phyloP scores from a whole-genome alignment of 2,888 invertebrate species.

The Xestia c-nigrum region DNA sequence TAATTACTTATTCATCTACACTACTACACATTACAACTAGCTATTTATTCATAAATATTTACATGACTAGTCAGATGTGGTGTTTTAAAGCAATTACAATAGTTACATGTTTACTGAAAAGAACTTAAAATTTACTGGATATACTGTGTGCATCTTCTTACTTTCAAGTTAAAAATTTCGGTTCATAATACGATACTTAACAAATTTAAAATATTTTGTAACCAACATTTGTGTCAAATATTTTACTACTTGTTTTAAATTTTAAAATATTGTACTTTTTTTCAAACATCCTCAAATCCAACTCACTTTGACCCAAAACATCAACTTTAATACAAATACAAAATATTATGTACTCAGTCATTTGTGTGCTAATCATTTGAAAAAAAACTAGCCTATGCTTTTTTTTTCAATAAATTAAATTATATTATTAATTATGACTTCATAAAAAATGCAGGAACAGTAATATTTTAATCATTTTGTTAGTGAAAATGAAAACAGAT shows the following conservation, averaged over 20 bases:
- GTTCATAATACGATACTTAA: constrained; percentile 22
- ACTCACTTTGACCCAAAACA: constrained; percentile 18
- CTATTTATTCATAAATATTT: constrained; percentile 63
- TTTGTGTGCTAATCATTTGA: constrained; percentile 12
- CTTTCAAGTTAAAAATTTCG: constrained; percentile 21
- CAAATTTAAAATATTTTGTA: constrained; percentile 25
- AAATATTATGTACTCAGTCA: constrained; percentile 43
- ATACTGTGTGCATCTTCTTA: constrained; percentile 48
- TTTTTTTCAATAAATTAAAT: constrained; percentile 13
- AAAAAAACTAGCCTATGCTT: constrained; percentile 1
- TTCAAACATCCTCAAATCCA: constrained; percentile 25
- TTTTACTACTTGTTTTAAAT: not conserved
- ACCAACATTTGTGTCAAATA: constrained; percentile 21
- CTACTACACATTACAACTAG: constrained; percentile 62
- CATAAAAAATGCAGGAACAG: constrained; percentile 17
- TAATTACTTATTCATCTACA: constrained; percentile 57
- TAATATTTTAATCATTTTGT: not conserved
- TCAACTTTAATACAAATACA: constrained; percentile 29
- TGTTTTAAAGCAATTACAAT: constrained; percentile 64
- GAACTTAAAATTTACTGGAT: constrained; percentile 64
- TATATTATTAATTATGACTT: constrained; percentile 13
- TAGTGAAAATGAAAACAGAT: constrained; percentile 1
- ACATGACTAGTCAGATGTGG: constrained; percentile 75
- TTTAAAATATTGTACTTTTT: constrained; percentile 36
- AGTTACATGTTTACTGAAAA: constrained; percentile 32